Evolutionary conservation across 2,113 vertebrate genomes (phyloP), one percentile per base, ranked within the genome.

Genomic region (Scomber colias): DNA sequence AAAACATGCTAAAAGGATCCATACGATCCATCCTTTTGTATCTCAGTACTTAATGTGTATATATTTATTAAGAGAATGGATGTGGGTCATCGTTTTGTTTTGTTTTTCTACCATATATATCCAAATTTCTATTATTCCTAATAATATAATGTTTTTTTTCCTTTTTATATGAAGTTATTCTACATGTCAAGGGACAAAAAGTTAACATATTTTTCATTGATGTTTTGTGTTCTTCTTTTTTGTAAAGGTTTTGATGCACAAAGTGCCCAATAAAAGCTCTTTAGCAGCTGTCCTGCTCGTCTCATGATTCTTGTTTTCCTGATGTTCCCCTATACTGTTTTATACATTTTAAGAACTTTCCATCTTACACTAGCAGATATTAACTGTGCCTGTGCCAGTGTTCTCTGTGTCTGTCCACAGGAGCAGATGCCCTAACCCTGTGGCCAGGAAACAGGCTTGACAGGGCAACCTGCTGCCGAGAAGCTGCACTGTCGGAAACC

Each of bases 31-130:
- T 83, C 15, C 66, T 87, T 93, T 94, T 94, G 61, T 94, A 94
- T 90, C 75, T 88, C 85, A 94, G 89, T 94, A 94, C 92, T 94
- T 92, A 85, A 79, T 93, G 90, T 94, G 92, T 95, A 93, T 92
- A 94, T 96, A 95, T 95, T 95, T 96, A 95, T 95, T 93, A 89
- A 88, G 77, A 90, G 65, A 85, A 84, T 67, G 92, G 94, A 93
- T 90, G 82, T 92, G 93, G 95, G 92, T 90, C 48, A 77, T 74
- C 86, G 44, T 65, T 84, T 82, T 60, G 75, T 27, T 60, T 65
- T 40, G 24, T 62, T 92, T 84, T 92, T 90, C 87, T 85, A 86
- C 70, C 65, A 84, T 84, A 89, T 76, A 86, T 92, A 92, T 83
- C 30, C 45, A 90, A 82, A 91, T 87, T 79, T 92, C 75, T 92